A percentile compares a stretch with the other conserved stretches of the same genome.
Evolutionary conservation across 2,888 invertebrate species (phyloP).

Genomic region (Leptopilina drosophilae): DNA sequence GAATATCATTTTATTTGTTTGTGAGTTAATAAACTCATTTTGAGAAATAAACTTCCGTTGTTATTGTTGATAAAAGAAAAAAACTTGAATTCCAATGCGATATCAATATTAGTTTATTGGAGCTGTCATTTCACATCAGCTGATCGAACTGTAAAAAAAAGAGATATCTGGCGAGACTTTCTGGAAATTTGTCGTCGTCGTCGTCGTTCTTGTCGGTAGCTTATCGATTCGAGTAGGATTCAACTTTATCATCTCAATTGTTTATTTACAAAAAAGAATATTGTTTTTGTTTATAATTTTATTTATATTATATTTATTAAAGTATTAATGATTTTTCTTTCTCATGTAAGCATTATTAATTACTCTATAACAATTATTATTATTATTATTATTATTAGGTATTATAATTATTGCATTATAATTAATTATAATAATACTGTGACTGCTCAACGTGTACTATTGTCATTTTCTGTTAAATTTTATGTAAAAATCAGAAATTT

Average conservation of each 20-base stretch:
- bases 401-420: too few species aligned
- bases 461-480: too few species aligned
- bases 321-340: too few species aligned
- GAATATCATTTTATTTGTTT: not conserved
- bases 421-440: too few species aligned
- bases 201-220: not conserved
- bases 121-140: slow-evolving; percentile 21
- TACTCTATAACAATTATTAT: too few species aligned
- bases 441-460: too few species aligned
- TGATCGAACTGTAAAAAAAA: slow-evolving; percentile 28
- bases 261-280: too few species aligned
- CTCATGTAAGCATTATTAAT: too few species aligned
- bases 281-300: too few species aligned
- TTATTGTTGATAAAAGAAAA: not conserved
- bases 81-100: not conserved
- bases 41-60: not conserved
- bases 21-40: not conserved
- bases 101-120: not conserved
- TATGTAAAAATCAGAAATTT: too few species aligned
- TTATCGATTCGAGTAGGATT: not conserved
- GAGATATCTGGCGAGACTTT: slow-evolving; percentile 1
- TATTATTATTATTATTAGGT: too few species aligned
- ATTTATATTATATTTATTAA: too few species aligned
- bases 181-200: not conserved
- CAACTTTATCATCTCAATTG: not conserved